Evolutionary conservation across 2,797 vertebrate species (phyloP).

Genomic region (Fringilla coelebs): DNA sequence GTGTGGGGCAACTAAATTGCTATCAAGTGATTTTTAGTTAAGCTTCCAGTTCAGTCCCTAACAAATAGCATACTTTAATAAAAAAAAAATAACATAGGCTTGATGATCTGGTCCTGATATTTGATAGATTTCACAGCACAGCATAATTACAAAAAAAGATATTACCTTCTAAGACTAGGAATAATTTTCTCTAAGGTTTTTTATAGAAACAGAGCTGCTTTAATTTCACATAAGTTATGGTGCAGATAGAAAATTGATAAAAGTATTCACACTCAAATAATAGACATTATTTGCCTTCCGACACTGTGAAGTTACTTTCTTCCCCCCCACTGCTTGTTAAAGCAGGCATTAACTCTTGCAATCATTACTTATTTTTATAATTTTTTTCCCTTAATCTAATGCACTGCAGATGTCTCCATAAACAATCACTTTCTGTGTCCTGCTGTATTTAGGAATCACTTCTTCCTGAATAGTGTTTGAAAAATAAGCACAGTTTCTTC

Average conservation of each 20-base stretch:
- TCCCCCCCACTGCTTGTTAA: fast-evolving
- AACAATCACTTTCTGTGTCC: neutral
- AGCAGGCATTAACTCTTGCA: neutral
- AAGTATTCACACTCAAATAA: neutral
- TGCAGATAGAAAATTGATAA: neutral
- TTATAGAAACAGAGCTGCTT: neutral
- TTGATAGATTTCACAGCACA: neutral
- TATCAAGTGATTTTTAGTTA: neutral
- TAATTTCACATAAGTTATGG: neutral
- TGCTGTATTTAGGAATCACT: neutral
- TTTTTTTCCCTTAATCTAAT: neutral
- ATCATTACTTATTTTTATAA: neutral
- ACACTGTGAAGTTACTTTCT: neutral
- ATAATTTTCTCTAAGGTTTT: neutral
- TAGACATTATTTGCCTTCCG: neutral
- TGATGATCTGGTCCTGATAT: neutral
- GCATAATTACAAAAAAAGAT: neutral
- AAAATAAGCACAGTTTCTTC: neutral
- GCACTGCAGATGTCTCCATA: neutral
- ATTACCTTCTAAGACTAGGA: neutral
- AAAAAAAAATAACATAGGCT: too few species aligned
- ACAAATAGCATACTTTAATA: neutral
- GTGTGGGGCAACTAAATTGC: neutral
- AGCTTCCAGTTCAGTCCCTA: neutral
- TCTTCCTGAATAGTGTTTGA: neutral